Evolutionary conservation across 2,113 vertebrate species (phyloP).

Genomic region (Chionodraco myersi): DNA sequence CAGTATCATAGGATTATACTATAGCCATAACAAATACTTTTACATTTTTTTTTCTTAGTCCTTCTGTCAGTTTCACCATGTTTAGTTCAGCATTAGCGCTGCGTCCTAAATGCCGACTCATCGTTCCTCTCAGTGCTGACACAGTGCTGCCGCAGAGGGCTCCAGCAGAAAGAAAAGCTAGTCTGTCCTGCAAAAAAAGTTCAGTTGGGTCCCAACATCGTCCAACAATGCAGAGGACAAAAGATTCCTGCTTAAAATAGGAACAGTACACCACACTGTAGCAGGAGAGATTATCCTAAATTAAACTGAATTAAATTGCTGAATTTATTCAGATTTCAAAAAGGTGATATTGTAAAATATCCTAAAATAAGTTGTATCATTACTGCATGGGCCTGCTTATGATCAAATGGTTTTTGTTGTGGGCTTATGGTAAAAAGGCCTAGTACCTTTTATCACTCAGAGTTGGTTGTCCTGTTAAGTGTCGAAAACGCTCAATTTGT

Average conservation of each 20-base stretch:
- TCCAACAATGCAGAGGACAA: background rate
- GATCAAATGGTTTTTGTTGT: background rate
- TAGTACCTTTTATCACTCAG: background rate
- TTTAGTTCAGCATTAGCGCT: background rate
- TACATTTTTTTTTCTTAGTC: background rate
- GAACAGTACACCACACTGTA: background rate
- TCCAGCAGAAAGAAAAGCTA: background rate
- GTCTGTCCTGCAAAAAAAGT: constrained; percentile 2
- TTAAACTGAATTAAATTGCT: background rate
- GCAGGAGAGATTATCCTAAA: background rate
- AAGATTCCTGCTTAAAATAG: background rate
- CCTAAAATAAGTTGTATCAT: background rate
- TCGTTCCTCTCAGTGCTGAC: constrained; percentile 28
- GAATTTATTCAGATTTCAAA: background rate
- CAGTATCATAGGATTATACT: background rate
- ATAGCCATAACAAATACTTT: background rate
- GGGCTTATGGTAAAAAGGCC: background rate
- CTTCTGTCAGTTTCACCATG: background rate
- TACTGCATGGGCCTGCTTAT: background rate
- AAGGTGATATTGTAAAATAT: background rate
- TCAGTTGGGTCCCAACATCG: background rate
- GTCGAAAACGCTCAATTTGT: background rate
- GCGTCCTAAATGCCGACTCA: constrained; percentile 18
- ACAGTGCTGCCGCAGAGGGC: constrained; percentile 12
- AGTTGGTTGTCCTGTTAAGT: background rate